These are phyloP conservation scores for Stomatorhinus walkeri DNA, from an alignment of 2,797 vertebrate species.

Conservation along the genomic window DNA sequence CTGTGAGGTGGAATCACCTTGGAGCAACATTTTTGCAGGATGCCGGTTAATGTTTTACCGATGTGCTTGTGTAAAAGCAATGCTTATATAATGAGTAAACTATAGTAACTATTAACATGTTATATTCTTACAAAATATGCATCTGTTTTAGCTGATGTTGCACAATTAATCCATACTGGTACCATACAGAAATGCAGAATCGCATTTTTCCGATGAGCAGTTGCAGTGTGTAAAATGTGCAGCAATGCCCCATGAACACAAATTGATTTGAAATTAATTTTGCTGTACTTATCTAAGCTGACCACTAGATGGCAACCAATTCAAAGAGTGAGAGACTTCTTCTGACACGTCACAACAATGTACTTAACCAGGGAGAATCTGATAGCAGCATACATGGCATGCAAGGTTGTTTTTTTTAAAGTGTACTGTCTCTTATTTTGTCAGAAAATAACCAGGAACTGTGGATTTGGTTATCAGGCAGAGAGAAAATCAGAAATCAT, in stretches of 20 bases:
- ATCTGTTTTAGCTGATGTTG: not conserved
- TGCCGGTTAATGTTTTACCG: constrained; percentile 10
- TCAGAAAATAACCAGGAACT: not conserved
- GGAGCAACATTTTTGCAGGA: not conserved
- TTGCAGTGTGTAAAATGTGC: not conserved
- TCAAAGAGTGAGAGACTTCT: not conserved
- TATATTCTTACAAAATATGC: not conserved
- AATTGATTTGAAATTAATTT: not conserved
- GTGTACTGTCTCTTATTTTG: not conserved
- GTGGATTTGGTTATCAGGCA: not conserved
- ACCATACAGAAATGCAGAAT: not conserved
- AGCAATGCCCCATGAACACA: not conserved
- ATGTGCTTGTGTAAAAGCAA: not conserved
- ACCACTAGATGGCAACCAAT: not conserved
- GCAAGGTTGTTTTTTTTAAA: not conserved
- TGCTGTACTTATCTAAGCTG: not conserved
- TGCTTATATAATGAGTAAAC: not conserved
- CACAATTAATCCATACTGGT: not conserved
- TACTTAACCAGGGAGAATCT: not conserved
- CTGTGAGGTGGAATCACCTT: not conserved
- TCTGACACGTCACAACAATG: not conserved
- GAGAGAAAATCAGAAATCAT: not conserved
- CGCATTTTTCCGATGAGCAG: not conserved
- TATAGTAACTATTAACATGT: not conserved
- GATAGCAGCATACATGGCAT: not conserved